Evolutionary conservation across 2,797 vertebrate genomes (phyloP).

Genomic region (Ctenochaetus hawaiiensis): DNA sequence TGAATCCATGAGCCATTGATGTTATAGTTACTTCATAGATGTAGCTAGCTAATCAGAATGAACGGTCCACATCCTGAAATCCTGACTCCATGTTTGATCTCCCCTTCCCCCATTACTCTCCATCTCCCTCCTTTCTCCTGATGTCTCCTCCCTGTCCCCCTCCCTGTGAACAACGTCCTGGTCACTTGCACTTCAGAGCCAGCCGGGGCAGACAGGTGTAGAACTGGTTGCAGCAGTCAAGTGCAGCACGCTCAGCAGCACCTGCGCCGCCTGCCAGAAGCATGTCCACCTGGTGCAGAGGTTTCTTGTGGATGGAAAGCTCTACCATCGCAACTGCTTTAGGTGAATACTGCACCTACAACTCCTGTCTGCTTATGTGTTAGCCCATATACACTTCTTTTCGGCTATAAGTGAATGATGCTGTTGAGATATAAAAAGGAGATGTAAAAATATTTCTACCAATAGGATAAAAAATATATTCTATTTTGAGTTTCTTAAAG

Average conservation of each 20-base stretch:
- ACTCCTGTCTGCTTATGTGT: background rate
- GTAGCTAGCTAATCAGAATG: constrained; percentile 55
- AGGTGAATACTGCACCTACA: constrained; percentile 83
- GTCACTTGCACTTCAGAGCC: constrained; percentile 34
- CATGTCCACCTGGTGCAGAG: constrained; percentile 98
- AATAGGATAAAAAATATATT: background rate
- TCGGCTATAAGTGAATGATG: no score
- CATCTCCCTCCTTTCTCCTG: constrained; percentile 57
- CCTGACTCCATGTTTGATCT: constrained; percentile 84
- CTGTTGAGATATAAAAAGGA: no score
- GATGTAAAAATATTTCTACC: background rate
- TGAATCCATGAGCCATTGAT: constrained; percentile 30
- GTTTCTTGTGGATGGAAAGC: constrained; percentile 92
- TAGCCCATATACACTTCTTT: background rate
- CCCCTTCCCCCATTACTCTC: constrained; percentile 63
- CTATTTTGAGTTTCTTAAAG: background rate
- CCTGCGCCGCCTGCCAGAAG: constrained; percentile 90
- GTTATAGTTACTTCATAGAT: constrained; percentile 28
- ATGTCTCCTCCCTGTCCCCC: constrained; percentile 47
- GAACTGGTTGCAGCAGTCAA: constrained; percentile 44
- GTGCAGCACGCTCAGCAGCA: constrained; percentile 83
- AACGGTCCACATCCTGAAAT: constrained; percentile 77
- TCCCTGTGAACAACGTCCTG: constrained; percentile 41
- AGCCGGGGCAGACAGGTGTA: constrained; percentile 43
- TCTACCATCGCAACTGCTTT: constrained; percentile 99